Base-by-base conservation (phyloP, 2,888 invertebrate species). In the Eristalis tenax region DNA sequence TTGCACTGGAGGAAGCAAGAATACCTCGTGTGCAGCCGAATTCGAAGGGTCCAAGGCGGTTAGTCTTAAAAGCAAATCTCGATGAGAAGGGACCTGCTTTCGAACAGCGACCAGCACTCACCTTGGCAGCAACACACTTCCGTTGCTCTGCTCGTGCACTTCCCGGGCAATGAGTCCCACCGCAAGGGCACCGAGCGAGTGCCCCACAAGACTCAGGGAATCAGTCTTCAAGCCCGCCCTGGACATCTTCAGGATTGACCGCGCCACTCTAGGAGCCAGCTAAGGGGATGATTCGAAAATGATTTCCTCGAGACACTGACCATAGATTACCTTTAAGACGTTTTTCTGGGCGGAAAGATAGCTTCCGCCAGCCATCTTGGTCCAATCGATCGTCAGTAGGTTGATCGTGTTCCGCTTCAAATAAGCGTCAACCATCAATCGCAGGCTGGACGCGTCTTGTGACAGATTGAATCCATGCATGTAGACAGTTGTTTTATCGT, bases 1-100 rank as follows among this genome's bases (percentile, higher is more conserved):
- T 1, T 93, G 93, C 35, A 89, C 92, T 10, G 95, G 91, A 88
- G 94, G 95, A 3, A 85, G 35, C 13, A 89, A 82, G 61, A 89
- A 89, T 1, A 86, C 88, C 40, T 89, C 88, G 89, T 95, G 95
- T 90, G 94, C 95, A 5, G 94, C 93, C 61, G 95, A 95, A 90
- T 95, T 95, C 6, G 95, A 95, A 18, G 95, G 95, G 90, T 95
- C 95, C 83, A 95, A 92, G 1, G 94, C 95, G 83, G 95, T 94
- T 90, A 95, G 91, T 90, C 95, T 95, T n/a, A 26, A 74, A 38
- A 38, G 13, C 2, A 38, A 18, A 50, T 8, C 18, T 43, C n/a
- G 23, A 57, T 23, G 8, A 56, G 32, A 26, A 1, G 28, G 28
- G 40, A 22, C 23, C 8, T 15, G 0, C 32, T 28, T 35, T 18